These are phyloP conservation scores for Xyrauchen texanus DNA, from an alignment of 2,113 vertebrate genomes.

Conservation along the genomic window DNA sequence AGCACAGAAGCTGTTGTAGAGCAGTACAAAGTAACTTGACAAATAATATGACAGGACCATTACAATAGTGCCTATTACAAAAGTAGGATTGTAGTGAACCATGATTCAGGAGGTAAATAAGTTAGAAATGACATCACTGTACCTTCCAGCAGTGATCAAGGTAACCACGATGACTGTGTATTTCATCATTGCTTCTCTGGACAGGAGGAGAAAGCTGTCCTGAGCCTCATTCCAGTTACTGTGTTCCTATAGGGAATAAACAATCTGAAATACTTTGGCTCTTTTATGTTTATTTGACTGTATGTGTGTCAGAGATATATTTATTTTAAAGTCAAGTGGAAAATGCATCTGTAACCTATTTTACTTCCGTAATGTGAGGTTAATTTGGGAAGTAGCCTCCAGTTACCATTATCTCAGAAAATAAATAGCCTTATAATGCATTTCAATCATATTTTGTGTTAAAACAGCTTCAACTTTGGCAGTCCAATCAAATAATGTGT, in stretches of 20 bases:
- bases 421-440: no score
- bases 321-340: no score
- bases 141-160: conserved; percentile 89
- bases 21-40: background rate
- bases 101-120: background rate
- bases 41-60: background rate
- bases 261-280: background rate
- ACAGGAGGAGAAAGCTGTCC: conserved; percentile 72
- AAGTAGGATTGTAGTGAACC: no score
- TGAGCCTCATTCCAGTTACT: conserved; percentile 82
- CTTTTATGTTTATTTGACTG: background rate
- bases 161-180: conserved; percentile 84
- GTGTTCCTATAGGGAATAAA: conserved; percentile 61
- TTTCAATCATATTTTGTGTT: no score
- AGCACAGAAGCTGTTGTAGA: background rate
- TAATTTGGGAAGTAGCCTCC: no score
- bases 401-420: no score
- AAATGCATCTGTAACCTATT: no score
- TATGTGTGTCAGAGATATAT: no score
- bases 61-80: background rate
- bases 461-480: no score
- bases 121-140: background rate
- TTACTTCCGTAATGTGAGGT: no score
- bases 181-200: conserved; percentile 67
- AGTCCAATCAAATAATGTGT: no score